Evolutionary conservation across 2,888 invertebrate genomes (phyloP).

Genomic region (Cheilosia urbana): DNA sequence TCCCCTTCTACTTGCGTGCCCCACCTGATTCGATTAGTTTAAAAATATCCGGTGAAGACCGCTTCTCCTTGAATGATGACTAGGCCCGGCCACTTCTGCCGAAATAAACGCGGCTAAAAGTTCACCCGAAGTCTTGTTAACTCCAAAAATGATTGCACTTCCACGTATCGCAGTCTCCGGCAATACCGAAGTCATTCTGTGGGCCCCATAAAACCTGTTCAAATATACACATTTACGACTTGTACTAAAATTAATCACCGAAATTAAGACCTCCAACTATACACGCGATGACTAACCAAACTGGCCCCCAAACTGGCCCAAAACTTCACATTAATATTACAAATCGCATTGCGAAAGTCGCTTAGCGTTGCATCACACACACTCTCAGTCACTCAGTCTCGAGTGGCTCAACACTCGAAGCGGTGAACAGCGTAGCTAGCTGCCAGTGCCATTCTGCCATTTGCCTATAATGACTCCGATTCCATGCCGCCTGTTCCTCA

Average conservation of each 20-base stretch:
- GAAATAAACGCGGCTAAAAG: too few relatives aligned
- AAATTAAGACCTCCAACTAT: constrained; percentile 41
- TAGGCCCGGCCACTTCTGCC: too few relatives aligned
- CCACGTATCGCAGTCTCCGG: neutral
- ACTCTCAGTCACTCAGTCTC: constrained; percentile 33
- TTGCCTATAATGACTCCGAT: too few relatives aligned
- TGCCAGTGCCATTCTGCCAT: too few relatives aligned
- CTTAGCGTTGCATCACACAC: constrained; percentile 44
- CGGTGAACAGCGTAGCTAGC: too few relatives aligned
- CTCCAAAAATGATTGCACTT: neutral
- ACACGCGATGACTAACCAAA: constrained; percentile 38
- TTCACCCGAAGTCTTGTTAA: too few relatives aligned
- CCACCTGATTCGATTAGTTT: too few relatives aligned
- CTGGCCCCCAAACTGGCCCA: constrained; percentile 42
- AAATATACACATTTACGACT: neutral
- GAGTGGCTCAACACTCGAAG: neutral
- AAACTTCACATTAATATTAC: constrained; percentile 40
- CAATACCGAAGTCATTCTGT: neutral
- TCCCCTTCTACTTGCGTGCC: too few relatives aligned
- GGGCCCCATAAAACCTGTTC: neutral
- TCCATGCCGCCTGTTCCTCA: neutral
- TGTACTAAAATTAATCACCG: constrained; percentile 38
- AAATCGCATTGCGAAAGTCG: constrained; percentile 50
- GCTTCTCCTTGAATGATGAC: too few relatives aligned
- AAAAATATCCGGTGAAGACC: too few relatives aligned